Evolutionary conservation across 2,888 invertebrate genomes (phyloP).

Genomic region (Silvanus unidentatus): DNA sequence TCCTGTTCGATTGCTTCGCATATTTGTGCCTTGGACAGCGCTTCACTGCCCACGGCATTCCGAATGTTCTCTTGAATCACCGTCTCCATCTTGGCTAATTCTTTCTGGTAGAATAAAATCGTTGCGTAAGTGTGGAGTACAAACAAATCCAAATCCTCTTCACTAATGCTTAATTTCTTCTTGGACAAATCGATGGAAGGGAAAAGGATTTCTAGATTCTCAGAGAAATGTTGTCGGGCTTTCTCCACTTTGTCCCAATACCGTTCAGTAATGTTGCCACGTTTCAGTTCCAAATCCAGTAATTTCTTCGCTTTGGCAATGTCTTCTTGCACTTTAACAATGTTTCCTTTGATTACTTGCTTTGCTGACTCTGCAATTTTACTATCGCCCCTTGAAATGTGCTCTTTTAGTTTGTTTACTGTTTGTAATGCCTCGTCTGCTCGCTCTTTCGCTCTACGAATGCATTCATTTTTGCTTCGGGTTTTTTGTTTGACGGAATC

Average conservation of each 20-base stretch:
- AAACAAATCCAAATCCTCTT: constrained; percentile 69
- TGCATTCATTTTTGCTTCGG: constrained; percentile 51
- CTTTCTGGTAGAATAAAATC: constrained; percentile 70
- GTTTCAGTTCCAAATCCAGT: constrained; percentile 53
- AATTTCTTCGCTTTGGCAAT: constrained; percentile 55
- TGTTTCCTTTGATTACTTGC: constrained; percentile 51
- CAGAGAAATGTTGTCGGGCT: constrained; percentile 56
- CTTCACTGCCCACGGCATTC: constrained; percentile 55
- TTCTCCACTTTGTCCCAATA: constrained; percentile 75
- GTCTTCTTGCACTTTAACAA: constrained; percentile 52
- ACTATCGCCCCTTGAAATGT: constrained; percentile 44
- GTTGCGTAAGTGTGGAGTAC: constrained; percentile 73
- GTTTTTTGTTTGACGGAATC: constrained; percentile 54
- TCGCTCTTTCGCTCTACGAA: constrained; percentile 55
- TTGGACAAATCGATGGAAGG: constrained; percentile 65
- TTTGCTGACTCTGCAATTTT: constrained; percentile 45
- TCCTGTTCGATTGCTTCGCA: constrained; percentile 67
- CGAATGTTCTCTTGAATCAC: constrained; percentile 58
- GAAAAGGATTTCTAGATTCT: constrained; percentile 65
- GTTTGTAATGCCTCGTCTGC: constrained; percentile 44
- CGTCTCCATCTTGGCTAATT: constrained; percentile 66
- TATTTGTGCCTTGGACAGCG: constrained; percentile 52
- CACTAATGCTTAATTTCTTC: constrained; percentile 56
- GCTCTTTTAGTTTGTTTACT: constrained; percentile 43
- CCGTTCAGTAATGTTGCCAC: constrained; percentile 62